A percentile compares a stretch with the other conserved stretches of the same genome.
phyloP scores from a whole-genome alignment of 2,797 vertebrate genomes.

The Clarias laeviceps region DNA sequence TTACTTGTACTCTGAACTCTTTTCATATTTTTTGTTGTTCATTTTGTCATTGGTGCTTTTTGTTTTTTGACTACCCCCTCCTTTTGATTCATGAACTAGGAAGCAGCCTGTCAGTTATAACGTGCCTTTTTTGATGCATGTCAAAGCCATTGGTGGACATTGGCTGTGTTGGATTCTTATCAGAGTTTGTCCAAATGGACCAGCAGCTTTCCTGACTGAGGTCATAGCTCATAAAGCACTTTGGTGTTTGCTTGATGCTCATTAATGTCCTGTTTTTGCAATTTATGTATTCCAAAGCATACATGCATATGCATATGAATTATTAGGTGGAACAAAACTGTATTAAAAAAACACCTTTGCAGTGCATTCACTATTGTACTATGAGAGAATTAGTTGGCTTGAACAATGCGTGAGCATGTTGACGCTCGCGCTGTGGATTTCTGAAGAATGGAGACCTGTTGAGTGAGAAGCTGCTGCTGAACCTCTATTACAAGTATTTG shows the following conservation, averaged over 20 bases:
- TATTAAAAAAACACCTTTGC: neutral
- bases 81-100: conserved; percentile 50
- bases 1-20: neutral
- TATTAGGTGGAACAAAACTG: neutral
- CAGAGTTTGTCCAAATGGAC: conserved; percentile 9
- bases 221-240: conserved; percentile 50
- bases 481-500: neutral
- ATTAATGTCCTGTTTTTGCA: conserved; percentile 12
- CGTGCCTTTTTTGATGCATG: conserved; percentile 71
- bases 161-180: conserved; percentile 44
- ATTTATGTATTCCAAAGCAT: conserved; percentile 21
- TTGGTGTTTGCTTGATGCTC: conserved; percentile 13
- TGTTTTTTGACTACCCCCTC: neutral
- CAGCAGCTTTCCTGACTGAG: conserved; percentile 60
- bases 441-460: neutral
- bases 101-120: conserved; percentile 75
- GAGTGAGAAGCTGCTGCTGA: conserved; percentile 7
- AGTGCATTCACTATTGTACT: neutral
- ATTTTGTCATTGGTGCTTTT: neutral
- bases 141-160: conserved; percentile 50
- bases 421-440: neutral
- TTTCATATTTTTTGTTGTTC: conserved; percentile 51
- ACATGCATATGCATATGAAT: neutral
- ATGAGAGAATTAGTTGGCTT: neutral
- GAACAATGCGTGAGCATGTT: neutral